Percentiles rank a stretch among this genome's conserved stretches.
phyloP scores from a whole-genome alignment of 2,797 vertebrate species.

The Philypnodon macrostomus region DNA sequence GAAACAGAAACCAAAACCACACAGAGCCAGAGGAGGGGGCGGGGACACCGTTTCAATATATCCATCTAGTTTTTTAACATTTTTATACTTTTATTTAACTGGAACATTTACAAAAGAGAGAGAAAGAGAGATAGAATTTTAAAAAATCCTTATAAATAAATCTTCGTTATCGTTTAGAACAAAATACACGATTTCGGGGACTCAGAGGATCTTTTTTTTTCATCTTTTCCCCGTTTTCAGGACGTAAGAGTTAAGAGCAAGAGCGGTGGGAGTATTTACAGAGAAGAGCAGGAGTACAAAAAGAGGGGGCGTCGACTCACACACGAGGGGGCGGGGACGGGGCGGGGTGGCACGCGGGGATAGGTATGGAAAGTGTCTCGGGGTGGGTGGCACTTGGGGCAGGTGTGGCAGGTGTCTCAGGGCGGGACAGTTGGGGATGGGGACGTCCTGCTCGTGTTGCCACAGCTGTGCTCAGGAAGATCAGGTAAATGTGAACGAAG shows the following conservation, averaged over 20 bases:
- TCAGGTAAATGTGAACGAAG: slow-evolving; percentile 47
- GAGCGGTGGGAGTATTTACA: slow-evolving; percentile 83
- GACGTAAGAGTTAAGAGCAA: slow-evolving; percentile 38
- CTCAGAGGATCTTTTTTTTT: slow-evolving; percentile 52
- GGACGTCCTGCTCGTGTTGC: slow-evolving; percentile 62
- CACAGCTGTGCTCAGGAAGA: slow-evolving; percentile 72
- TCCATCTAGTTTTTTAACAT: slow-evolving; percentile 73
- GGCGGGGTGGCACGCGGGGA: slow-evolving; percentile 16
- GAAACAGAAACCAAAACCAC: slow-evolving; percentile 84
- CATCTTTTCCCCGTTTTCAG: slow-evolving; percentile 19
- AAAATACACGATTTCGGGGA: slow-evolving; percentile 81
- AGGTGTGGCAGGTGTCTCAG: too few species aligned
- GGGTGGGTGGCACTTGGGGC: too few species aligned
- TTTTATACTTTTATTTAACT: slow-evolving; percentile 77
- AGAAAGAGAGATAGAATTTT: slow-evolving; percentile 75
- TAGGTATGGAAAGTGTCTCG: too few species aligned
- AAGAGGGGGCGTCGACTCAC: slow-evolving; percentile 77
- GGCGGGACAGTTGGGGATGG: slow-evolving; percentile 12
- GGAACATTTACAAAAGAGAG: slow-evolving; percentile 82
- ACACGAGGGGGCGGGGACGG: slow-evolving; percentile 37
- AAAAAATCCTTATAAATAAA: slow-evolving; percentile 83
- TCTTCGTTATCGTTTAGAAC: slow-evolving; percentile 78
- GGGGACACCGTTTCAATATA: slow-evolving; percentile 72
- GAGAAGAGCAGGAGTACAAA: slow-evolving; percentile 84
- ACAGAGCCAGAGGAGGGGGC: slow-evolving; percentile 72